These are phyloP conservation scores for Microchrysa polita DNA, from an alignment of 2,888 invertebrate genomes.

Conservation along the genomic window DNA sequence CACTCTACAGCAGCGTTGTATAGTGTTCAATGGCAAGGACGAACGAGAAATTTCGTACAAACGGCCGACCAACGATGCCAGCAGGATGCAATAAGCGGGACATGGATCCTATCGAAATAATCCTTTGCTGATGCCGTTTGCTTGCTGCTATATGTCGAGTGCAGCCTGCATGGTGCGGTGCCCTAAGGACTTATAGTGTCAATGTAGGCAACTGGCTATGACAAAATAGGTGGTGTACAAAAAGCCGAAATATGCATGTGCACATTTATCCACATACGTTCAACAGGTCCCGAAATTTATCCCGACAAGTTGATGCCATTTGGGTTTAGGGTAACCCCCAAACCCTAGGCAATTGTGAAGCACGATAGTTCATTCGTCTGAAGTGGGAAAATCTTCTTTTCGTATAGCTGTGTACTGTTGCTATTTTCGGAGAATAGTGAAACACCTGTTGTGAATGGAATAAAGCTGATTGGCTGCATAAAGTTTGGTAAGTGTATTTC, in stretches of 20 bases:
- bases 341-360: background rate
- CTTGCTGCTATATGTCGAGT: background rate
- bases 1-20: no score
- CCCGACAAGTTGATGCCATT: constrained; percentile 36
- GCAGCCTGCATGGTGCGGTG: background rate
- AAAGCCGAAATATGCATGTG: constrained; percentile 25
- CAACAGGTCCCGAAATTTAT: constrained; percentile 49
- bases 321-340: background rate
- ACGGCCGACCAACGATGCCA: background rate
- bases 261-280: no score
- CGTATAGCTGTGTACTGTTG: background rate
- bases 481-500: no score
- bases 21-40: background rate
- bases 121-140: background rate
- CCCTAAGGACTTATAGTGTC: constrained; percentile 6
- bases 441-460: constrained; percentile 2
- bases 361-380: background rate
- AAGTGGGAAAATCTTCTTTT: background rate
- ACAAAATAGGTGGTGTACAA: constrained; percentile 9
- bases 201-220: constrained; percentile 18
- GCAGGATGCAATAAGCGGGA: constrained; percentile 12
- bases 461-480: no score
- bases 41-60: constrained; percentile 30
- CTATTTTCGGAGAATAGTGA: background rate
- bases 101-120: constrained; percentile 2